Conservation (phyloP, 2,888 invertebrate genomes). For the Pachydiplax longipennis region DNA sequence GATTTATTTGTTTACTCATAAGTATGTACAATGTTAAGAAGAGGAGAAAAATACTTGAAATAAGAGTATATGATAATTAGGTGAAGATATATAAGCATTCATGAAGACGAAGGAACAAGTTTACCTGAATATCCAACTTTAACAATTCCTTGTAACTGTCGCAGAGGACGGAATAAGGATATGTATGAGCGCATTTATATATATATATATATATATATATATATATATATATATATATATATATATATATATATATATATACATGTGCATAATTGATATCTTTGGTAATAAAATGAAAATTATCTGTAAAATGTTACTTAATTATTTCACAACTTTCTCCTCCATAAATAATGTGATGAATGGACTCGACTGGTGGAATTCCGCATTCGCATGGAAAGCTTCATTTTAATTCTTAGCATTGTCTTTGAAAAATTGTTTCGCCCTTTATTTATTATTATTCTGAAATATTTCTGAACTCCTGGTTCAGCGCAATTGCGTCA, state of each 20-base stretch:
- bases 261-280: slow-evolving; percentile 23
- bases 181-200: not conserved
- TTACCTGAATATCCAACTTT: not conserved
- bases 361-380: no score
- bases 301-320: not conserved
- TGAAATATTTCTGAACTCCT: no score
- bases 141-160: slow-evolving; percentile 17
- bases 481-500: no score
- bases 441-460: no score
- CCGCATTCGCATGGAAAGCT: no score
- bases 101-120: slow-evolving; percentile 1
- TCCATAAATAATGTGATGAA: no score
- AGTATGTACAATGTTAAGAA: slow-evolving; percentile 5
- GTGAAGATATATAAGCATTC: not conserved
- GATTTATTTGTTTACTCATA: not conserved
- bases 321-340: no score
- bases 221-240: not conserved
- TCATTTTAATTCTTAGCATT: no score
- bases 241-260: not conserved
- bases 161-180: not conserved
- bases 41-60: not conserved
- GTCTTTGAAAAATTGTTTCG: no score
- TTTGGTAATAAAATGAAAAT: slow-evolving; percentile 40
- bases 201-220: not conserved
- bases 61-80: slow-evolving; percentile 5